Evolutionary conservation across 1,140 invertebrate genomes (phyloP), one percentile per base, ranked within the genome.

Genomic region (Anastrepha ludens): DNA sequence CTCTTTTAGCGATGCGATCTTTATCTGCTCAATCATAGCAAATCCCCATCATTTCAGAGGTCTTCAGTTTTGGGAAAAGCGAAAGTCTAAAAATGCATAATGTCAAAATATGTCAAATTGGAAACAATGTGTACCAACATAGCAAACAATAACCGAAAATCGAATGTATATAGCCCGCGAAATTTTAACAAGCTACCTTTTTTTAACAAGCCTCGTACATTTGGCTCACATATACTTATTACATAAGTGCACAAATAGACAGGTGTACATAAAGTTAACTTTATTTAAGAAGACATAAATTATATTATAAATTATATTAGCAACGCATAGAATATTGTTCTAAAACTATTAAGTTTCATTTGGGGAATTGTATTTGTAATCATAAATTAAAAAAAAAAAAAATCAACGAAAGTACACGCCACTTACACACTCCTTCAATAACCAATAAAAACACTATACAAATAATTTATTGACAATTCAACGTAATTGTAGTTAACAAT

Each of bases 401-500:
- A 74, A n/a, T 13, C 67, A 74, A 44, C 3, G 1, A 55, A 55
- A 55, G 11, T 55, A 55, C 50, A 55, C 11, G 50, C 50, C 6
- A 8, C 2, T 55, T 55, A 74, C 5, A 44, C 41, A 74, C 67
- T 74, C 13, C 41, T 55, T 20, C n/a, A 55, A 11, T 81, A n/a
- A 55, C 13, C 55, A 81, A 67, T 29, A 81, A 70, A 15, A 7
- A 74, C 4, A 74, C 13, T 29, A 29, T 29, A 20, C 7, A 55
- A 50, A 20, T 81, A 81, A 47, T 55, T 11, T 20, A 55, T 17
- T 3, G 2, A 81, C 47, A 81, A 2, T 47, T n/a, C 3, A 74
- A 74, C 39, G 2, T 74, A 81, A 55, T 58, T 81, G 50, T 81
- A 81, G 74, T 81, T 81, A 81, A 81, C 74, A 81, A 50, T 81